Evolutionary conservation across 2,888 invertebrate genomes (phyloP).

Genomic region (Drosophila peninsularis): DNA sequence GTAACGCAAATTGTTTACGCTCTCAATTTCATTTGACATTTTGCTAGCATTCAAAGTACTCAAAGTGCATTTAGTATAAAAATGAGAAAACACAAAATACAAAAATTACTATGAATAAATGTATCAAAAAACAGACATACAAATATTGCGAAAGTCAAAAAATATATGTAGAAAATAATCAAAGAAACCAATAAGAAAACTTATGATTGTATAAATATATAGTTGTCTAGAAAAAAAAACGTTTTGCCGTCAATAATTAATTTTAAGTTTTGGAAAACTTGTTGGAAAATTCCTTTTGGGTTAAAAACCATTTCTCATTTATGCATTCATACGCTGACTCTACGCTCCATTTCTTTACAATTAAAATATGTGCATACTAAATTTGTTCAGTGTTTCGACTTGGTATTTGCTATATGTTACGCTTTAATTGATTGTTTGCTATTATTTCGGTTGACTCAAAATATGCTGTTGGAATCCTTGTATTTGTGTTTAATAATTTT

Average conservation of each 20-base stretch:
- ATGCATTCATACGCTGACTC: constrained; percentile 25
- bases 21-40: constrained; percentile 73
- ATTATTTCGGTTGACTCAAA: constrained; percentile 61
- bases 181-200: constrained; percentile 1
- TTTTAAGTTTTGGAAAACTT: constrained; percentile 27
- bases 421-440: constrained; percentile 65
- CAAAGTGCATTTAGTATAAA: constrained; percentile 48
- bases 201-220: constrained; percentile 30
- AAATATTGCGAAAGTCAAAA: constrained; percentile 12
- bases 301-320: constrained; percentile 5
- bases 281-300: constrained; percentile 18
- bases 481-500: constrained; percentile 45
- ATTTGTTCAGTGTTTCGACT: constrained; percentile 49
- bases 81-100: constrained; percentile 17
- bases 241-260: constrained; percentile 29
- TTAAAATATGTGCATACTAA: constrained; percentile 57
- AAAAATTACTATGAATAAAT: constrained; percentile 16
- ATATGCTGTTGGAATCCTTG: constrained; percentile 44
- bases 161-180: constrained; percentile 14
- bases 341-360: constrained; percentile 29
- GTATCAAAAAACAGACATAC: constrained; percentile 34
- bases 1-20: constrained; percentile 67
- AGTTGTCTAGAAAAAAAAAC: constrained; percentile 30
- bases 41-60: constrained; percentile 69
- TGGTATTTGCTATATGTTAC: constrained; percentile 48